Base-by-base conservation (phyloP, 2,797 vertebrate species). In the Spheniscus humboldti region DNA sequence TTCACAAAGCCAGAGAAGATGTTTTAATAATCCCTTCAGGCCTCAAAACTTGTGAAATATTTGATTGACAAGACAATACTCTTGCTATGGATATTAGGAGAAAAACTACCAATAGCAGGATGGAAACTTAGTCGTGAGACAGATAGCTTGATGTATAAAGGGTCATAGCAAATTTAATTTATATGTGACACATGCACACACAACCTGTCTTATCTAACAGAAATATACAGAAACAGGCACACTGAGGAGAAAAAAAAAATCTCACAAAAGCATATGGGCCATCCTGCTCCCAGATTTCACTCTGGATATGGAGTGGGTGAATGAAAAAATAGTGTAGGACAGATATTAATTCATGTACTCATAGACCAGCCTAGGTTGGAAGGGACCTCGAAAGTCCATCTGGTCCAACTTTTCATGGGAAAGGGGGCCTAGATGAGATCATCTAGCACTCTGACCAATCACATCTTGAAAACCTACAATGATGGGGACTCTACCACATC, bases 41-140 rank as follows among this genome's bases (percentile, higher is more conserved):
- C 25, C 72, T 83, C 19, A 45, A 71, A 95, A 68, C 56, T 62
- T 86, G 78, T 64, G 53, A 86, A 91, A 77, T 43, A 47, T 57
- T 80, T 92, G 85, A 90, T 75, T 5, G n/a, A 66, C 72, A 86
- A 43, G 64, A 78, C 45, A 88, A 27, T 64, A 24, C 18, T 69
- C 69, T 95, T 96, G 68, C 92, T 95, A 92, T 95, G 88, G 89
- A 68, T 92, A 76, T 92, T 66, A 72, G 31, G 57, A 90, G 75
- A 77, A 92, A 88, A 94, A 77, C 20, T 92, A 91, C 72, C 64
- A 88, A 71, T 64, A 92, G 48, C n/a, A 71, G 84, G 84, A 75
- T 71, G 43, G 43, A 64, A 94, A 86, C 23, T 68, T 50, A 64
- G 72, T 64, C 92, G 91, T 90, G 82, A 95, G 95, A 91, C 94